phyloP scores from a whole-genome alignment of 2,113 vertebrate species.

The Dipodomys stephensi region DNA sequence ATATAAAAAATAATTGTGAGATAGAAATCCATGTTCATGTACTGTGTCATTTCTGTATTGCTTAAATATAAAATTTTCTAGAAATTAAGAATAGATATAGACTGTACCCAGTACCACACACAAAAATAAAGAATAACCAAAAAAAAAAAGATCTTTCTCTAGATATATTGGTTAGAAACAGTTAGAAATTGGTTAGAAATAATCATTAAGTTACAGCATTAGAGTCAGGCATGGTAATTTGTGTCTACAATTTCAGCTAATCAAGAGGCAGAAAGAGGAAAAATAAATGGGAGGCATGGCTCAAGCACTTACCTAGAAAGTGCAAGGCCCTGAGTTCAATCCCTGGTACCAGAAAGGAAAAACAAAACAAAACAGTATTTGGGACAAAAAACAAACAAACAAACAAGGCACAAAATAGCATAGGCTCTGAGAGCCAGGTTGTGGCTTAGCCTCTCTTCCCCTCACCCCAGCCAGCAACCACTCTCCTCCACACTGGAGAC shows the following conservation, averaged over 20 bases:
- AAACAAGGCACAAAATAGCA: no score
- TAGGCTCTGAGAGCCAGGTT: neutral
- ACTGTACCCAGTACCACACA: neutral
- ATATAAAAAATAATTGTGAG: neutral
- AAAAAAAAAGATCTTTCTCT: neutral
- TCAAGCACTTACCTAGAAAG: no score
- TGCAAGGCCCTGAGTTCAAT: no score
- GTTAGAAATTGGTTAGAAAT: neutral
- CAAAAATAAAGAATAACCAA: neutral
- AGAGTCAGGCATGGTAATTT: neutral
- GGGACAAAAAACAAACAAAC: no score
- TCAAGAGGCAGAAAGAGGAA: no score
- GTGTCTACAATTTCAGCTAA: no score
- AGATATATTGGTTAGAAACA: neutral
- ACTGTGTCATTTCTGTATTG: neutral
- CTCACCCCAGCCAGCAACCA: neutral
- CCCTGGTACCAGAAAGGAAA: no score
- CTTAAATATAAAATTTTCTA: neutral
- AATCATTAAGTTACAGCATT: neutral
- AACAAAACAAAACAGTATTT: no score
- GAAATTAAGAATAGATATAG: constrained; percentile 9
- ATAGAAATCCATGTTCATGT: neutral
- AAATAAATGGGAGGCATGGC: no score
- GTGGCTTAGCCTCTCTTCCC: neutral
- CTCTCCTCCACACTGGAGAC: neutral